Evolutionary conservation across 1,140 invertebrate species (phyloP).

Genomic region (Orchestia grillus): DNA sequence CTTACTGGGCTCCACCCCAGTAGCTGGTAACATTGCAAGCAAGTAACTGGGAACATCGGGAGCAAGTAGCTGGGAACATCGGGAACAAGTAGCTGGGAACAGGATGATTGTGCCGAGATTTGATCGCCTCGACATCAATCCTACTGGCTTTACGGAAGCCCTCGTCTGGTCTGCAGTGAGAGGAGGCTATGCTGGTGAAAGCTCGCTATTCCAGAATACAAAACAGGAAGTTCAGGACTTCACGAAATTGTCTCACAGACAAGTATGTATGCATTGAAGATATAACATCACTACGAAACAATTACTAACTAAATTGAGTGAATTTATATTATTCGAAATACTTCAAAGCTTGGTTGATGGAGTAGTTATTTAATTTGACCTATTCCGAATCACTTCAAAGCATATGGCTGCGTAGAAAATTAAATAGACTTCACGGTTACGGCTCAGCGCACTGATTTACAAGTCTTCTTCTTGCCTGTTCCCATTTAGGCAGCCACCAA

Average conservation of each 20-base stretch:
- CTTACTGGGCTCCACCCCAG: neutral
- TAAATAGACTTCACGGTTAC: too few relatives aligned
- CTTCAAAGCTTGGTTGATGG: neutral
- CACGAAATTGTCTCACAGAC: neutral
- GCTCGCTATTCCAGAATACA: neutral
- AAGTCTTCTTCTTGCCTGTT: too few relatives aligned
- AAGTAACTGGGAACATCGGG: too few relatives aligned
- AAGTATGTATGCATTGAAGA: neutral
- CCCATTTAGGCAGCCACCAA: too few relatives aligned
- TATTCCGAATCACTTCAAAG: neutral
- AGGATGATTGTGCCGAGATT: neutral
- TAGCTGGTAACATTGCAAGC: neutral
- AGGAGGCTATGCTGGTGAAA: neutral
- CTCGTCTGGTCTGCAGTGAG: neutral
- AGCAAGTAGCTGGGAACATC: too few relatives aligned
- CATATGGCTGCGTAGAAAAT: too few relatives aligned
- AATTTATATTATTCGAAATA: neutral
- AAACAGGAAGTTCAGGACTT: neutral
- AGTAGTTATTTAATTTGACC: neutral
- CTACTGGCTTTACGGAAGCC: neutral
- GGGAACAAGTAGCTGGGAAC: neutral
- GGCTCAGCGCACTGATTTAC: too few relatives aligned
- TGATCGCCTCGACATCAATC: neutral
- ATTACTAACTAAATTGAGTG: neutral
- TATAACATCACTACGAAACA: neutral